These are phyloP conservation scores for Mirounga angustirostris DNA, from an alignment of 2,113 vertebrate genomes.

Conservation along the genomic window DNA sequence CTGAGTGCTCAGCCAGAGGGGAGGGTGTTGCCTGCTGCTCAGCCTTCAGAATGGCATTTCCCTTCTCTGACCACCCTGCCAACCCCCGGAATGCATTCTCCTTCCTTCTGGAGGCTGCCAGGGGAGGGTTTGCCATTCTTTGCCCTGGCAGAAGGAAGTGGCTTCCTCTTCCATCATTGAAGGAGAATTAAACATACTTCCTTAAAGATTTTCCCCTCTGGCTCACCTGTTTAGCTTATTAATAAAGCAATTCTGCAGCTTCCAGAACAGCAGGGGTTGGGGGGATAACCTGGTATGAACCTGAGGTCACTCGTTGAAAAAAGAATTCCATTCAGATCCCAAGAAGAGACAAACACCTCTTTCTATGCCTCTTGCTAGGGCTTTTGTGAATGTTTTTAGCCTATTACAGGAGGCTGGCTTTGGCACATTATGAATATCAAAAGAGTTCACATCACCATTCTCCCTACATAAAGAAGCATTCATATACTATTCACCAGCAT, in stretches of 20 bases:
- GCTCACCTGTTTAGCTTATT: slow-evolving; percentile 46
- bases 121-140: neutral
- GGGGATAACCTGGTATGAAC: neutral
- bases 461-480: slow-evolving; percentile 69
- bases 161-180: slow-evolving; percentile 4
- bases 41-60: slow-evolving; percentile 32
- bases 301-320: neutral
- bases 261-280: neutral
- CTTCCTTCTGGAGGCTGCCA: slow-evolving; percentile 10
- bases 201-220: neutral
- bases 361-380: neutral
- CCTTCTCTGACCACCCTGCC: neutral
- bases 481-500: slow-evolving; percentile 54
- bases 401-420: slow-evolving; percentile 57
- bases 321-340: slow-evolving; percentile 45
- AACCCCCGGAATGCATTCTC: neutral
- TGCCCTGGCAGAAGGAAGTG: neutral
- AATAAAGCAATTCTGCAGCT: slow-evolving; percentile 19
- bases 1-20: neutral
- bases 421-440: slow-evolving; percentile 70
- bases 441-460: slow-evolving; percentile 17
- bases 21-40: neutral
- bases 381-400: slow-evolving; percentile 74
- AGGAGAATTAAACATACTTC: slow-evolving; percentile 58
- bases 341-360: slow-evolving; percentile 1